Conservation (phyloP, 2,113 vertebrate species). For the Brachyhypopomus gauderio region DNA sequence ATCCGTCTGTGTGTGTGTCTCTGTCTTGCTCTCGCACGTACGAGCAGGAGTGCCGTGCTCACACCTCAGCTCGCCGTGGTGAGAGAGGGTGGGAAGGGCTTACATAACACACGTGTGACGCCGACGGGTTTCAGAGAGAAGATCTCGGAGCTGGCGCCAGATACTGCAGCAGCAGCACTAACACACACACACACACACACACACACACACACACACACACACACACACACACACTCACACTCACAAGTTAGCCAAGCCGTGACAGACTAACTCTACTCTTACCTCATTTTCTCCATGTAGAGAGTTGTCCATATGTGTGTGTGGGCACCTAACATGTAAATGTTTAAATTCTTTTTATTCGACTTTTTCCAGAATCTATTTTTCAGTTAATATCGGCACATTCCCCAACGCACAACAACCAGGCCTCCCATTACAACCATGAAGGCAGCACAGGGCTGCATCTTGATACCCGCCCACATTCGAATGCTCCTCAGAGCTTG, state of each 20-base stretch:
- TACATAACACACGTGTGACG: slow-evolving; percentile 34
- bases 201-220: not conserved
- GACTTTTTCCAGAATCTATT: not conserved
- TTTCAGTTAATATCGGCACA: not conserved
- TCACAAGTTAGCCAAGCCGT: not conserved
- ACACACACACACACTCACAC: not conserved
- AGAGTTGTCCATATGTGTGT: not conserved
- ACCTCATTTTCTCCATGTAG: not conserved
- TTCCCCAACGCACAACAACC: not conserved
- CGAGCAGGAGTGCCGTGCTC: not conserved
- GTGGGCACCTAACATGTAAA: not conserved
- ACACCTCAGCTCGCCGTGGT: not conserved
- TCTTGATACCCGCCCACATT: slow-evolving; percentile 19
- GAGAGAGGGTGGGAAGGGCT: not conserved
- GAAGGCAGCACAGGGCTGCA: not conserved
- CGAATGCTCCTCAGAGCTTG: slow-evolving; percentile 25
- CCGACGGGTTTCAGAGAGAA: slow-evolving; percentile 19
- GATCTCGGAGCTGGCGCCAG: not conserved
- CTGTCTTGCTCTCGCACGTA: not conserved
- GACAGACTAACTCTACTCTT: not conserved
- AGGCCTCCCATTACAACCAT: not conserved
- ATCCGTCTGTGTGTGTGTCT: slow-evolving; percentile 17
- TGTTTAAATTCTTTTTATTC: too few relatives aligned
- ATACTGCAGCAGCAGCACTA: not conserved
- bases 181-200: too few relatives aligned